Evolutionary conservation across 2,888 invertebrate species (phyloP).

Genomic region (Stenurella melanura): DNA sequence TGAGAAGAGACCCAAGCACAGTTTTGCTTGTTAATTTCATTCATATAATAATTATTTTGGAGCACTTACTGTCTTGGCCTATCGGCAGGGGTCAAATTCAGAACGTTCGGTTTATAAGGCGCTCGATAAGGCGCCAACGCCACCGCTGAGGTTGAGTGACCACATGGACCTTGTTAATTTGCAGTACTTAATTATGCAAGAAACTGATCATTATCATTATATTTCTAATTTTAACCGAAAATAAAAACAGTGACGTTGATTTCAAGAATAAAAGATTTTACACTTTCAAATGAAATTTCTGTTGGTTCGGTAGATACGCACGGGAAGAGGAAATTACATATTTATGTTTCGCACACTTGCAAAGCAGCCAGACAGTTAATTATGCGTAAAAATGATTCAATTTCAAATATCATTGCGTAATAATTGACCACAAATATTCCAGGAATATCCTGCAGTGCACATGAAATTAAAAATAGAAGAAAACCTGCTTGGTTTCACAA

Average conservation of each 20-base stretch:
- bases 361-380: not conserved
- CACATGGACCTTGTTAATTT: too few relatives aligned
- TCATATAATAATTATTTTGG: too few relatives aligned
- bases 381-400: constrained; percentile 14
- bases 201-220: not conserved
- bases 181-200: too few relatives aligned
- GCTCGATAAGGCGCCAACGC: too few relatives aligned
- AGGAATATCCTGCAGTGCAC: constrained; percentile 6
- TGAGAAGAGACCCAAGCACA: too few relatives aligned
- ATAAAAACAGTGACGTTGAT: not conserved
- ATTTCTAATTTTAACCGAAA: not conserved
- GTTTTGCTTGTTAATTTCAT: too few relatives aligned
- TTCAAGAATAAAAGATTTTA: not conserved
- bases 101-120: too few relatives aligned
- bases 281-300: not conserved
- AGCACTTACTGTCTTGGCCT: too few relatives aligned
- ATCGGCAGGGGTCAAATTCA: too few relatives aligned
- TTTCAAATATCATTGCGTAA: constrained; percentile 11
- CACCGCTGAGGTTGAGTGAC: too few relatives aligned
- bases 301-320: not conserved
- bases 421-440: constrained; percentile 9
- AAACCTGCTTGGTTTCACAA: constrained; percentile 22
- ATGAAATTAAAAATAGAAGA: constrained; percentile 13
- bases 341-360: not conserved
- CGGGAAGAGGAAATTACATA: not conserved